Conservation (phyloP, 2,797 vertebrate species). For the Parambassis ranga region DNA sequence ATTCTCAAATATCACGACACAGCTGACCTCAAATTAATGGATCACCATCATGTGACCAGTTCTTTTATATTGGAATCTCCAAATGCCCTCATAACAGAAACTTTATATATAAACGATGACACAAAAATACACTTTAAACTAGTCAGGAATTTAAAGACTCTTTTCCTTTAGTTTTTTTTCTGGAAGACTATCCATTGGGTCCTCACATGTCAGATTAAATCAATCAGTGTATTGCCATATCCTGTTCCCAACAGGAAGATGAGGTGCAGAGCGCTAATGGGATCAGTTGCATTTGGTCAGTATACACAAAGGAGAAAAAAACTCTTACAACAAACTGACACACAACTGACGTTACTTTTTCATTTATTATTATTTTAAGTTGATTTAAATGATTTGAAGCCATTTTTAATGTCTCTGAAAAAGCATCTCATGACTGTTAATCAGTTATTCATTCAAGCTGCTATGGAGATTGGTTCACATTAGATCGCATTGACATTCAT, state of each 20-base stretch:
- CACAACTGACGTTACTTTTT: constrained; percentile 62
- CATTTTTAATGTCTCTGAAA: constrained; percentile 76
- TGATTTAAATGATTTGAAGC: constrained; percentile 76
- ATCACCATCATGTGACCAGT: constrained; percentile 25
- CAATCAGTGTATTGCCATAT: constrained; percentile 33
- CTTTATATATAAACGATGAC: not conserved
- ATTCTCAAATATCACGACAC: constrained; percentile 46
- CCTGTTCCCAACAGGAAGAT: constrained; percentile 33
- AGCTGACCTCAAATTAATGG: constrained; percentile 33
- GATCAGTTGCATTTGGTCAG: not conserved
- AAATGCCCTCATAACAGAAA: constrained; percentile 2
- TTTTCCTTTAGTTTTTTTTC: constrained; percentile 36
- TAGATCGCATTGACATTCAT: constrained; percentile 79
- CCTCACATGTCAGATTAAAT: constrained; percentile 46
- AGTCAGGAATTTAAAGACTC: constrained; percentile 26
- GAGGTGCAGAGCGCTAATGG: constrained; percentile 10
- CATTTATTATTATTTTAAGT: constrained; percentile 81
- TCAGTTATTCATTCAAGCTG: constrained; percentile 78
- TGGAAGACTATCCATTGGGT: constrained; percentile 28
- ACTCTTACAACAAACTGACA: constrained; percentile 57
- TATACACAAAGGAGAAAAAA: constrained; percentile 7
- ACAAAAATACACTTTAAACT: constrained; percentile 12
- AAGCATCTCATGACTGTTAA: constrained; percentile 74
- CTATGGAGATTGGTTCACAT: constrained; percentile 79
- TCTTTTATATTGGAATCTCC: not conserved